Conservation (phyloP, 2,113 vertebrate species). For the Zosterops hypoxanthus region DNA sequence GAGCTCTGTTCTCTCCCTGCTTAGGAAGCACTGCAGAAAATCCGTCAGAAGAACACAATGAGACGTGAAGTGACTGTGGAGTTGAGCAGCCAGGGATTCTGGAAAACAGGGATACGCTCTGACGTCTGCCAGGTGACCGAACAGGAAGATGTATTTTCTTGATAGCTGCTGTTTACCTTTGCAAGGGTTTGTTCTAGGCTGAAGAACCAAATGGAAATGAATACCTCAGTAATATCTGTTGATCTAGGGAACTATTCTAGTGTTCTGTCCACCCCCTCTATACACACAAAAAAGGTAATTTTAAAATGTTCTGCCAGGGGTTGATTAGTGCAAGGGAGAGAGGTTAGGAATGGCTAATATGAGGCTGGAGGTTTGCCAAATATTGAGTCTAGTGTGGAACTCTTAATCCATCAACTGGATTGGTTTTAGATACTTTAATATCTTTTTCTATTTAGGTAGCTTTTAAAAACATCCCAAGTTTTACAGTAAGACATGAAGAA, state of each 20-base stretch:
- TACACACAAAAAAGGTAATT: neutral
- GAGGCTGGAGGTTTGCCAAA: neutral
- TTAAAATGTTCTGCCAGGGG: neutral
- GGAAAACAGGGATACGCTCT: conserved; percentile 97
- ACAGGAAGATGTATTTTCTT: neutral
- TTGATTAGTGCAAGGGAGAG: neutral
- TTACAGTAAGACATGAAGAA: neutral
- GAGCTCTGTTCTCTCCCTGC: neutral
- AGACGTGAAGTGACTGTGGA: conserved; percentile 97
- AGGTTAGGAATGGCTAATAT: neutral
- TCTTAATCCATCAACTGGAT: neutral
- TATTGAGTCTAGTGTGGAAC: neutral
- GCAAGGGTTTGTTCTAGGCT: neutral
- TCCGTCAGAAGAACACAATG: conserved; percentile 99
- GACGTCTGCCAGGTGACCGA: conserved; percentile 94
- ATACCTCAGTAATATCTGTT: neutral
- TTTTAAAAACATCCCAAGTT: neutral
- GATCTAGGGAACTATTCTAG: neutral
- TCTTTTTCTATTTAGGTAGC: neutral
- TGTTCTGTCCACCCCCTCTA: neutral
- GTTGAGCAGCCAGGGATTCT: conserved; percentile 98
- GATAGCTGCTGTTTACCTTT: neutral
- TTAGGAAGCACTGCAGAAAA: conserved; percentile 98
- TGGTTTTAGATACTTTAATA: neutral
- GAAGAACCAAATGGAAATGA: neutral